Evolutionary conservation across 2,113 vertebrate genomes (phyloP).

Genomic region (Festucalex cinctus): DNA sequence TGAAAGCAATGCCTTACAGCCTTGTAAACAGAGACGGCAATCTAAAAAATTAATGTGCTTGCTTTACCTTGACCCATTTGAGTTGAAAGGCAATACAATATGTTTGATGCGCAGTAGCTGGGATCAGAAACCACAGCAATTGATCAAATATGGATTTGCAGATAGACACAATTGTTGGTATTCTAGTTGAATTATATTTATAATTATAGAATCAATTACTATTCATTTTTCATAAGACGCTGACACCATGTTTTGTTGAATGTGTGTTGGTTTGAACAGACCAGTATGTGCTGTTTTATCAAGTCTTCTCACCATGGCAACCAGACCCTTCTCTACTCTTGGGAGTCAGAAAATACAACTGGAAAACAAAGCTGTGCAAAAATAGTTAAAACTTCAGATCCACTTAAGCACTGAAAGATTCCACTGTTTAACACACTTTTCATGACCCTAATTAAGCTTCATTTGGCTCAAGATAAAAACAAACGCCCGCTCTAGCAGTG

Average conservation of each 20-base stretch:
- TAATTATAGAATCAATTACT: neutral
- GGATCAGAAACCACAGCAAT: neutral
- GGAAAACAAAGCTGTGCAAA: constrained; percentile 35
- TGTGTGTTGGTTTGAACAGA: constrained; percentile 13
- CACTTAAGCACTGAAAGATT: constrained; percentile 44
- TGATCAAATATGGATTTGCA: neutral
- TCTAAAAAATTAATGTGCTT: constrained; percentile 22
- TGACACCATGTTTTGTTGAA: neutral
- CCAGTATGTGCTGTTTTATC: constrained; percentile 17
- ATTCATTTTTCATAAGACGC: neutral
- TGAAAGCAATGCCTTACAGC: neutral
- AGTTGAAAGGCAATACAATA: neutral
- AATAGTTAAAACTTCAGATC: constrained; percentile 49
- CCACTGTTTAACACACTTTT: constrained; percentile 47
- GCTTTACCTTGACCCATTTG: constrained; percentile 9
- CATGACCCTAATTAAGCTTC: constrained; percentile 48
- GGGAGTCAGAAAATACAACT: constrained; percentile 27
- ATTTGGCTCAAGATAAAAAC: neutral
- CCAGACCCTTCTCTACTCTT: constrained; percentile 9
- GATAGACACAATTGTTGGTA: neutral
- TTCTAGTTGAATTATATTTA: no score
- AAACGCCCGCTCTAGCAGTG: neutral
- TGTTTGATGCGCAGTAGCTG: neutral
- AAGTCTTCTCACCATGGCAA: constrained; percentile 47
- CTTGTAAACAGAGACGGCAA: constrained; percentile 15